phyloP scores from a whole-genome alignment of 2,888 invertebrate genomes.

The Agrochola litura region DNA sequence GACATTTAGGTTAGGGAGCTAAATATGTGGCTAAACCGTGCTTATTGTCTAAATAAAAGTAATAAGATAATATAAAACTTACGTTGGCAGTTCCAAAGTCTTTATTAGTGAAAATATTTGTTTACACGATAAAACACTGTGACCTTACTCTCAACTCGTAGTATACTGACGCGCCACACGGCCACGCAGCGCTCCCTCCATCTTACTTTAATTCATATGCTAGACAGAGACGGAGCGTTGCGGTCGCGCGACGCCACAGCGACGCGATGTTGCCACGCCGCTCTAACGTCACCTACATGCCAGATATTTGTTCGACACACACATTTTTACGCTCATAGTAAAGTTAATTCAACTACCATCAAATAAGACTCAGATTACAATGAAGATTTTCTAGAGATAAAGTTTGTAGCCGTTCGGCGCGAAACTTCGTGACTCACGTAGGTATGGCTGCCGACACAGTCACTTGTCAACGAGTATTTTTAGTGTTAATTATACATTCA shows the following conservation, averaged over 20 bases:
- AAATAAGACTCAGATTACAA: slow-evolving; percentile 35
- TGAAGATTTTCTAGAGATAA: slow-evolving; percentile 26
- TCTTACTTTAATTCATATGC: slow-evolving; percentile 53
- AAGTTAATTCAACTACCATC: background rate
- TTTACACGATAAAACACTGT: slow-evolving; percentile 69
- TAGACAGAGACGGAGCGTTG: slow-evolving; percentile 63
- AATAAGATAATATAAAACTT: slow-evolving; percentile 40
- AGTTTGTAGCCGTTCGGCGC: slow-evolving; percentile 62
- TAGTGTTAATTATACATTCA: slow-evolving; percentile 73
- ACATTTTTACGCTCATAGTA: slow-evolving; percentile 5
- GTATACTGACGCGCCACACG: slow-evolving; percentile 75
- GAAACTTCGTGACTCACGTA: slow-evolving; percentile 66
- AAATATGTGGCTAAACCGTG: background rate
- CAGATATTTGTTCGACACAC: slow-evolving; percentile 59
- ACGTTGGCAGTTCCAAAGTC: slow-evolving; percentile 47
- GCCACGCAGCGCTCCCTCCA: slow-evolving; percentile 60
- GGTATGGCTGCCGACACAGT: slow-evolving; percentile 65
- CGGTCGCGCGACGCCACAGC: slow-evolving; percentile 68
- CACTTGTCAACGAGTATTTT: slow-evolving; percentile 75
- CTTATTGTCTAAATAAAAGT: background rate
- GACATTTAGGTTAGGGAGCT: background rate
- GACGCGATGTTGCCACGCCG: slow-evolving; percentile 72
- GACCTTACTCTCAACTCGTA: slow-evolving; percentile 71
- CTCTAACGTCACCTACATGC: slow-evolving; percentile 61
- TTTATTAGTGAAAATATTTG: slow-evolving; percentile 57